Evolutionary conservation across 2,888 invertebrate genomes (phyloP).

Genomic region (Clostera curtula): DNA sequence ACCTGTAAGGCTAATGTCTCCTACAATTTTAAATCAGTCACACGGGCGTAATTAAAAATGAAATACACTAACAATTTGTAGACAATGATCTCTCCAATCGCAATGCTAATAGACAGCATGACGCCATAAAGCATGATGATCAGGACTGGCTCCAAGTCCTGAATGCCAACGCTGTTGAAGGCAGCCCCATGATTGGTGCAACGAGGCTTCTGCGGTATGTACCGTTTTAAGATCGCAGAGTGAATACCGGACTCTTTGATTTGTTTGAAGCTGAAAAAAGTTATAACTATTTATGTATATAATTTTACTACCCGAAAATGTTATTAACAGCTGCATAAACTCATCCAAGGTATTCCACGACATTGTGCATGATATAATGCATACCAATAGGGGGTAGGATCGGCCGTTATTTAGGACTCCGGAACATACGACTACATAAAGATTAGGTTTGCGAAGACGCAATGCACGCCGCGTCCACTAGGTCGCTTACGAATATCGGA

Average conservation of each 20-base stretch:
- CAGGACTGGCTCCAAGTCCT: slow-evolving; percentile 59
- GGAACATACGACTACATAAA: no score
- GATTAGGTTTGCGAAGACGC: no score
- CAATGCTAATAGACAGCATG: slow-evolving; percentile 30
- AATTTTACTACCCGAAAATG: no score
- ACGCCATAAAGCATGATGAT: slow-evolving; percentile 56
- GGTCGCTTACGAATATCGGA: no score
- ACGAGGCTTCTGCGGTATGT: slow-evolving; percentile 36
- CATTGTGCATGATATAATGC: no score
- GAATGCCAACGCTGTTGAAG: slow-evolving; percentile 64
- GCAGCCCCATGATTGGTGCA: slow-evolving; percentile 36
- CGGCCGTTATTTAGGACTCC: no score
- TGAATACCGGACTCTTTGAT: slow-evolving; percentile 75
- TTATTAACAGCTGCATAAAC: no score
- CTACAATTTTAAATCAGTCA: neutral
- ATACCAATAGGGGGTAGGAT: no score
- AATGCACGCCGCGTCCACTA: no score
- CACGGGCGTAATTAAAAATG: neutral
- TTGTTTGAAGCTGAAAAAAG: slow-evolving; percentile 54
- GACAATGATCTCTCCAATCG: slow-evolving; percentile 27
- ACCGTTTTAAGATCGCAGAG: slow-evolving; percentile 31
- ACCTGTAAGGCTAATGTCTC: no score
- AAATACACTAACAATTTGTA: slow-evolving; percentile 27
- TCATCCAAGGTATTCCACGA: no score
- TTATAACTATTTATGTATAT: neutral